Base-by-base conservation (phyloP, 2,888 invertebrate species). In the Fragum sueziense region DNA sequence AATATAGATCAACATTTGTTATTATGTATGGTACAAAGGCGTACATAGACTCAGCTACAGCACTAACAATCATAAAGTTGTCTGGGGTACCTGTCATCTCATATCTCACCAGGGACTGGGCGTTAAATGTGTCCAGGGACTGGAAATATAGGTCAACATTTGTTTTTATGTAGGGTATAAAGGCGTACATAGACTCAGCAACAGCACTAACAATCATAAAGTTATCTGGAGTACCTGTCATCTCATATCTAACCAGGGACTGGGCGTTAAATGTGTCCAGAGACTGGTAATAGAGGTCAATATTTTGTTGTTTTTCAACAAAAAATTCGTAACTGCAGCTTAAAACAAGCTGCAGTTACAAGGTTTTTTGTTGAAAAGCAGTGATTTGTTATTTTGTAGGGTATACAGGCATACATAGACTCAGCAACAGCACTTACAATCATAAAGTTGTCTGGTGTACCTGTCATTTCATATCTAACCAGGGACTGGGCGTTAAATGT, bases 151-250 rank as follows among this genome's bases (percentile, higher is more conserved):
- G n/a, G n/a, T n/a, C n/a, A n/a, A n/a, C n/a, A n/a, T n/a, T n/a
- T n/a, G n/a, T n/a, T 27, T 77, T 78, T 9, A 76, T 70, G 57
- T 84, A 85, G 27, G 85, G 86, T 4, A 76, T 80, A 65, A 88
- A 85, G 70, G 84, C 74, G 72, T 86, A 81, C 73, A 86, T 84
- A 41, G 87, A 85, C 73, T 87, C 87, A 1, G 76, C 77, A 2
- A 84, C 76, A 22, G 88, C 89, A 62, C 83, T 83, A 37, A 86
- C 51, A 65, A 90, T 87, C 41, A 88, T 29, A 75, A 87, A 89
- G 37, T 78, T 67, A 20, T 80, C 74, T 20, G 81, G 80, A 34
- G 84, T 80, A 11, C 89, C 90, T 3, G 76, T 72, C 27, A 90
- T 69, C 3, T 80, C 71, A 83, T 88, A 88, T 37, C 74, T 73